These are phyloP conservation scores for Cydia amplana DNA, from an alignment of 1,140 invertebrate genomes.

Conservation along the genomic window DNA sequence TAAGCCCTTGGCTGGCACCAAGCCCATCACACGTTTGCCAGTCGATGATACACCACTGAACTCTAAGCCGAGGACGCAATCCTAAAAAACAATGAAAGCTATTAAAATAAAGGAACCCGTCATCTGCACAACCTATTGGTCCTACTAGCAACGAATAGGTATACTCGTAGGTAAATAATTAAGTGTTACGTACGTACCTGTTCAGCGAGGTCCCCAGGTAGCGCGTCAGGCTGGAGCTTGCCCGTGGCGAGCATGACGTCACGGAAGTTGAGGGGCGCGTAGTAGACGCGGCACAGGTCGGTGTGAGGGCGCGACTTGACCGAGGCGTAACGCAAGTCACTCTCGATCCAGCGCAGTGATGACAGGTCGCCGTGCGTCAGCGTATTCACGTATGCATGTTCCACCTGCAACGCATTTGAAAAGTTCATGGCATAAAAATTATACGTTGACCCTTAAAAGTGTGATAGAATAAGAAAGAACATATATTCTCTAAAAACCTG, in stretches of 20 bases:
- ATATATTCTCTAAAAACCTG: no score
- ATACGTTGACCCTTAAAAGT: no score
- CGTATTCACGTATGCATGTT: constrained; percentile 96
- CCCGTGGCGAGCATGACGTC: constrained; percentile 95
- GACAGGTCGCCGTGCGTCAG: constrained; percentile 89
- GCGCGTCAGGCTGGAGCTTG: constrained; percentile 95
- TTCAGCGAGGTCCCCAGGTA: constrained; percentile 90
- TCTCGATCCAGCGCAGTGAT: constrained; percentile 81
- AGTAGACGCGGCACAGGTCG: no score
- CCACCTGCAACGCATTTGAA: constrained; percentile 80
- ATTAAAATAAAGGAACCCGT: no score
- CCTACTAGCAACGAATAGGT: no score
- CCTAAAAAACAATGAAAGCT: constrained; percentile 77
- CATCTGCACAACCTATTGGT: neutral
- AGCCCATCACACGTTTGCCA: constrained; percentile 95
- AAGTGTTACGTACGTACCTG: constrained; percentile 47
- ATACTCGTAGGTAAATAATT: no score
- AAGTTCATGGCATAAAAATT: no score
- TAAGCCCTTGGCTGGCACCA: constrained; percentile 93
- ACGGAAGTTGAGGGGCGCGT: no score
- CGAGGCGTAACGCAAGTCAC: constrained; percentile 91
- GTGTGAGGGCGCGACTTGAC: constrained; percentile 92
- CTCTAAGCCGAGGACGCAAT: constrained; percentile 96
- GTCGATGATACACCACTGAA: constrained; percentile 89
- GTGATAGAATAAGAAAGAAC: no score